Percentiles rank a stretch among this genome's conserved stretches.
phyloP scores from a whole-genome alignment of 2,888 invertebrate genomes.

The Mythimna pallens region DNA sequence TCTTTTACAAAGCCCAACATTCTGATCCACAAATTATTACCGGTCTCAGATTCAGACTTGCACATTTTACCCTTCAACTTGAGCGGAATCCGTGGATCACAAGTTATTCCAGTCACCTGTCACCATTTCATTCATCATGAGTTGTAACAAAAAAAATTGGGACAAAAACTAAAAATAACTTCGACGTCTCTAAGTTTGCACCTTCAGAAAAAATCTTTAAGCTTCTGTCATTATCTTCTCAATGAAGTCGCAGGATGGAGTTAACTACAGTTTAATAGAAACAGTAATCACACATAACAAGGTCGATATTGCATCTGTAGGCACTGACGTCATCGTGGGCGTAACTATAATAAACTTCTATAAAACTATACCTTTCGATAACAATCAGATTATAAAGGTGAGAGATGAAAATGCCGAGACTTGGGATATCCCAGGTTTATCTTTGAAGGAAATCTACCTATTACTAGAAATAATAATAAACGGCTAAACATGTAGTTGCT shows the following conservation, averaged over 20 bases:
- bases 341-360: slow-evolving; percentile 19
- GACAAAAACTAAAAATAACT: not conserved
- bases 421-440: not conserved
- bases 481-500: too few relatives aligned
- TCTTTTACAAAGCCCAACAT: too few relatives aligned
- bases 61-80: too few relatives aligned
- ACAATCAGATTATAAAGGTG: slow-evolving; percentile 30
- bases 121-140: not conserved
- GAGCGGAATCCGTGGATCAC: too few relatives aligned
- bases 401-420: slow-evolving; percentile 29
- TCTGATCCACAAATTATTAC: not conserved
- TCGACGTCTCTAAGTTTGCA: not conserved
- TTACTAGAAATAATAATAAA: too few relatives aligned
- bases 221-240: not conserved
- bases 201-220: slow-evolving; percentile 2
- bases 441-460: not conserved
- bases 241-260: slow-evolving; percentile 14
- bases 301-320: slow-evolving; percentile 35
- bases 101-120: too few relatives aligned
- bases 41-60: not conserved
- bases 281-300: slow-evolving; percentile 33
- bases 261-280: slow-evolving; percentile 19
- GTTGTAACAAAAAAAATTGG: not conserved
- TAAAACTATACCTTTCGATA: slow-evolving; percentile 27
- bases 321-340: slow-evolving; percentile 41